Evolutionary conservation across 2,113 vertebrate species (phyloP).

Genomic region (Caracal caracal): DNA sequence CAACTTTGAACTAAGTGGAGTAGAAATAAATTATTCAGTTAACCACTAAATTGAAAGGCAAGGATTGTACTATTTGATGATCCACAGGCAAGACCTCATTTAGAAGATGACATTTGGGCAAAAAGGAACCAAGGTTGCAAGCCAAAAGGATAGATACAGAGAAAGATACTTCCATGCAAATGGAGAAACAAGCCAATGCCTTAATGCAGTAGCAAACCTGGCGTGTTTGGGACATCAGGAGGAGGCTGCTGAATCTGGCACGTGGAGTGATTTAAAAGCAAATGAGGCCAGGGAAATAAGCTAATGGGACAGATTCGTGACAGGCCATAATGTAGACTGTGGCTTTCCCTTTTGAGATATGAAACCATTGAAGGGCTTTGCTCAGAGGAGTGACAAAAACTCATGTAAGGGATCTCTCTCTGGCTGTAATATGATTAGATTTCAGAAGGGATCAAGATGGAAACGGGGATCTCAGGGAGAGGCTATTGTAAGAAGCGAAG

Average conservation of each 20-base stretch:
- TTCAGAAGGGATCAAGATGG: neutral
- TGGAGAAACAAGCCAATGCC: neutral
- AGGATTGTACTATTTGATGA: neutral
- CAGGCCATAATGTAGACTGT: neutral
- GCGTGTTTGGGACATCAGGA: neutral
- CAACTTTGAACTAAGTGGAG: slow-evolving; percentile 65
- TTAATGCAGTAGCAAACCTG: neutral
- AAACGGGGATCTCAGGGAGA: neutral
- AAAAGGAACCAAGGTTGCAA: neutral
- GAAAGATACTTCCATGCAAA: neutral
- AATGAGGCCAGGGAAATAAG: neutral
- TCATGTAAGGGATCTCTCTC: neutral
- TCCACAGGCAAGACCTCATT: neutral
- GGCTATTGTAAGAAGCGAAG: neutral
- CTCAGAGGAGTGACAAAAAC: neutral
- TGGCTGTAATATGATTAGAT: neutral
- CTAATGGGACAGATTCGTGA: neutral
- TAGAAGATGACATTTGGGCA: neutral
- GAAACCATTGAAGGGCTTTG: neutral
- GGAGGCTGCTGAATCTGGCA: neutral
- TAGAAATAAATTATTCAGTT: slow-evolving; percentile 67
- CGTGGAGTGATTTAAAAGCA: neutral
- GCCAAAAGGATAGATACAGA: neutral
- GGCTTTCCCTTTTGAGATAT: neutral
- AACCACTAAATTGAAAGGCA: slow-evolving; percentile 43